A percentile compares a stretch with the other conserved stretches of the same genome.
Evolutionary conservation across 2,888 invertebrate genomes (phyloP).

Genomic region (Drosophila neoperkinsi): DNA sequence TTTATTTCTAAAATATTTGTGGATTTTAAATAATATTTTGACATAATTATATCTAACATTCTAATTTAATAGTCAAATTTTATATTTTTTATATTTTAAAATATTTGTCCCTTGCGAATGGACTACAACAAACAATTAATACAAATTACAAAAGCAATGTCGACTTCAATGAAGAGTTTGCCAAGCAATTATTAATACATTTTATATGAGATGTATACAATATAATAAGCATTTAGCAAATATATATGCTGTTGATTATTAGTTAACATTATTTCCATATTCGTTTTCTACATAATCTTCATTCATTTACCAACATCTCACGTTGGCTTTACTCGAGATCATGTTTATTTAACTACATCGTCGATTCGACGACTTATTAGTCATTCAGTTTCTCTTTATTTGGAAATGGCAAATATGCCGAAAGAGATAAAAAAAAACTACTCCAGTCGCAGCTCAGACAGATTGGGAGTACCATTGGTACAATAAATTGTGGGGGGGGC

Average conservation of each 20-base stretch:
- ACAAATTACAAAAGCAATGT: neutral
- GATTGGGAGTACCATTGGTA: slow-evolving; percentile 15
- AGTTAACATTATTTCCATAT: neutral
- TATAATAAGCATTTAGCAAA: neutral
- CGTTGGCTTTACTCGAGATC: neutral
- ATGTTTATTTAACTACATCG: neutral
- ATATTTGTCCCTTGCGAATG: neutral
- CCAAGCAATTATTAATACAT: neutral
- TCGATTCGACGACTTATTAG: slow-evolving; percentile 1
- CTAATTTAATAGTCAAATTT: neutral
- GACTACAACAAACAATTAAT: neutral
- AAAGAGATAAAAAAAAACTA: neutral
- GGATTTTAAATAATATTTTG: neutral
- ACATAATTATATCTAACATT: neutral
- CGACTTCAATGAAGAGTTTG: neutral
- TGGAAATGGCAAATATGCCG: neutral
- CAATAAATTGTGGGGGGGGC: neutral
- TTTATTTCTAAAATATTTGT: neutral
- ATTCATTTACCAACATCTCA: neutral
- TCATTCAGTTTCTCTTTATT: neutral
- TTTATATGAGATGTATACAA: neutral
- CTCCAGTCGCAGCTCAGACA: neutral
- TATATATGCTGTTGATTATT: neutral
- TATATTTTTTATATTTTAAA: too few relatives aligned
- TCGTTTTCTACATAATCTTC: neutral